Base-by-base conservation (phyloP, 2,888 invertebrate genomes). In the Noctua pronuba region DNA sequence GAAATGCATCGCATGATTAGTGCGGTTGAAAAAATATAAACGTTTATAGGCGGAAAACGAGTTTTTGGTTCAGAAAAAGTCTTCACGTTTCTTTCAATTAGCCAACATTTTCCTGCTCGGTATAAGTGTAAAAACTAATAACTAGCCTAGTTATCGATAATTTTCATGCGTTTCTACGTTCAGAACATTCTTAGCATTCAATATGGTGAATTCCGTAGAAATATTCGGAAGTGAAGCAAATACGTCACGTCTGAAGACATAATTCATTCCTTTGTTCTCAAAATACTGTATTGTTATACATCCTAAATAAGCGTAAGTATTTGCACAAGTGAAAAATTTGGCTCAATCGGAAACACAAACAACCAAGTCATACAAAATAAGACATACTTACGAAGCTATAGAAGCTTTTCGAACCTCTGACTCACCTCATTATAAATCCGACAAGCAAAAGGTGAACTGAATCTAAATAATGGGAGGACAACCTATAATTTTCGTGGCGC, bases 241-340 rank as follows among this genome's bases (percentile, higher is more conserved):
- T 52, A 31, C 65, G 46, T 38, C 18, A 70, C 62, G 66, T 35
- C 58, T 52, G n/a, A 49, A 67, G 46, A 70, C 16, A 49, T 58
- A 58, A 62, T 73, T 64, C 13, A 60, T 71, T 68, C 44, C 55
- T 58, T 84, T 84, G 82, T 84, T 75, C 71, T 73, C 55, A 70
- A 66, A 66, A 35, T 44, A 11, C 35, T 44, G 21, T 75, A 38
- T 75, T 79, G 62, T 70, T 46, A 44, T 58, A 28, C 67, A 49
- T n/a, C 10, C 49, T 62, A 55, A 73, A 55, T 65, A 67, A 38
- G 55, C 21, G 58, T 78, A 75, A 4, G 52, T 82, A 75, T 86
- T 87, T 87, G 78, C 64, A 77, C 86, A 87, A 79, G 66, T 86
- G 86, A 55, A 68, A 76, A 65, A 73, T 83, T 75, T 75, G 18